Conservation (phyloP, 2,113 vertebrate genomes). For the Patagioenas fasciata region DNA sequence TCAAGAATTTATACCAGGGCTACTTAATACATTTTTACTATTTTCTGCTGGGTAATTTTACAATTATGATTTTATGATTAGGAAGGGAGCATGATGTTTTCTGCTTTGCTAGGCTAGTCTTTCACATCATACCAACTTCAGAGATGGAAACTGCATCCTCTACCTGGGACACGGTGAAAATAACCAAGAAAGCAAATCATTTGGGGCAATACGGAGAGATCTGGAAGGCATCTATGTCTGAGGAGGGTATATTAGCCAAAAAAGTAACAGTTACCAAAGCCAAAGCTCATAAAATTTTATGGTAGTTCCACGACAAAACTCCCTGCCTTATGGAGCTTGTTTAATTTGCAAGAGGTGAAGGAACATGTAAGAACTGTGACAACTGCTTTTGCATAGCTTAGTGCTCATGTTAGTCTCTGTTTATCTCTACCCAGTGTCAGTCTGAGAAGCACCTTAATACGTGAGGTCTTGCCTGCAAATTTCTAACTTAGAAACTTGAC, state of each 20-base stretch:
- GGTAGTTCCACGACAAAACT: not conserved
- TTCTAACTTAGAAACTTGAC: not conserved
- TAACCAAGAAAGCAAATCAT: not conserved
- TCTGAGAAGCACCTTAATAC: not conserved
- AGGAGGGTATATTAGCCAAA: not conserved
- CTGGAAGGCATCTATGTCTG: not conserved
- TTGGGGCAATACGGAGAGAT: not conserved
- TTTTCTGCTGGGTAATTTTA: not conserved
- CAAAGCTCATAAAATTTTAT: not conserved
- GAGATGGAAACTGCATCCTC: not conserved
- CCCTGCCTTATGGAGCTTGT: not conserved
- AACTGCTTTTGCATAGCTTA: not conserved
- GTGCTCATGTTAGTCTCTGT: not conserved
- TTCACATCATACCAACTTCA: not conserved
- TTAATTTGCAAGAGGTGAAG: not conserved
- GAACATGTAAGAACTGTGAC: not conserved
- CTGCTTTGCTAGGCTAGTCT: not conserved
- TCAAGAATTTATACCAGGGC: not conserved
- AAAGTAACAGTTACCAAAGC: not conserved
- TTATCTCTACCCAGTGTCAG: not conserved
- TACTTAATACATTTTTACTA: not conserved
- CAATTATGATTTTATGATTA: not conserved
- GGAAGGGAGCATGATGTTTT: not conserved
- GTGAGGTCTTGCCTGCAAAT: not conserved
- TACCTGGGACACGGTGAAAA: not conserved